Evolutionary conservation across 64 coral and sea anemone species (phyloP), one percentile per base, ranked within the genome.

Genomic region (Porites lutea): DNA sequence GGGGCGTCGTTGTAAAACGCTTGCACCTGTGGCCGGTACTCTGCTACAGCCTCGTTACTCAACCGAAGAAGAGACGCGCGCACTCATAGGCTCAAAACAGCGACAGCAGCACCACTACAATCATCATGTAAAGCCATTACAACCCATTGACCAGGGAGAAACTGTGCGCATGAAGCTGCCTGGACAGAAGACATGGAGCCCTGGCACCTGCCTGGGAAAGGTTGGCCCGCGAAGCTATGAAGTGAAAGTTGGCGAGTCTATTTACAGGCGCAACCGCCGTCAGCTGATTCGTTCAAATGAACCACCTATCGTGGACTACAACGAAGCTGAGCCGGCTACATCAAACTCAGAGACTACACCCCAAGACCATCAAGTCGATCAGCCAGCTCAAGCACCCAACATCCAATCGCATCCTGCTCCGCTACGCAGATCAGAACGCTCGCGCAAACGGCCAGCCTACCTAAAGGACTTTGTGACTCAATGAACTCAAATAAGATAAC

Each of bases 1-100:
- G 67, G 86, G 78, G 2, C 10, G 78, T 10, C 49, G 50, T 22
- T 80, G 78, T 49, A 87, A 64, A 14, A 87, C 84, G 7, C 84
- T 72, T 44, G 13, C 72, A 16, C 84, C 45, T 6, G 8, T 87
- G 1, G 83, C 65, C 45, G 83, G 58, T 13, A 87, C 55, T 22
- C 83, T 87, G 20, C 83, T 71, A 3, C 48, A 87, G 65, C 83
- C 68, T 15, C 49, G 65, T 13, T 72, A 68, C 23, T 46, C 27
- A n/a, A 63, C 64, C 13, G 65, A 71, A 70, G 83, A 6, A 10
- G 83, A 71, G 48, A 46, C 65, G 46, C 64, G 19, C 3, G 83
- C 83, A 57, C 18, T 87, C 19, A 27, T 15, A 49, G 59, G 82
- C 14, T 27, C 23, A 2, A 85, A 85, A 15, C n/a, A 60, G 27